A percentile compares a stretch with the other conserved stretches of the same genome.
These are phyloP conservation scores for Masticophis lateralis DNA, from an alignment of 2,797 vertebrate species.

Conservation along the genomic window DNA sequence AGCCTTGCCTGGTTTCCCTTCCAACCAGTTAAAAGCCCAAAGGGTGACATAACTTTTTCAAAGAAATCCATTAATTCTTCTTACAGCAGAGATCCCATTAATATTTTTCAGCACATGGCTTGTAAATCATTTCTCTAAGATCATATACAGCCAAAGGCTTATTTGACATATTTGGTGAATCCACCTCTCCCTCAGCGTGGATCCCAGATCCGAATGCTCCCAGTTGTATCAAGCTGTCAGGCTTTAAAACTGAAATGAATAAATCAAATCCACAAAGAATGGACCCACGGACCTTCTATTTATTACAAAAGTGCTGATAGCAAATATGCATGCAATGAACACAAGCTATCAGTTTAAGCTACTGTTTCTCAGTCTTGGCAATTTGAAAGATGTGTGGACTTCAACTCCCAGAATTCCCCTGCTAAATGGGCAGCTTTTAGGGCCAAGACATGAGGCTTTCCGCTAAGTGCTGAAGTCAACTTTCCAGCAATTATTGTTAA, in stretches of 20 bases:
- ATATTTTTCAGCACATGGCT: background rate
- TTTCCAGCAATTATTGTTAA: background rate
- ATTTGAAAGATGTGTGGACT: background rate
- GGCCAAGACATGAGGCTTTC: background rate
- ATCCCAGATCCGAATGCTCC: slow-evolving; percentile 40
- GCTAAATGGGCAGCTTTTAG: background rate
- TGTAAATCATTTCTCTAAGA: background rate
- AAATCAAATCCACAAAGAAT: slow-evolving; percentile 43
- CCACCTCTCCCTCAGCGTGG: slow-evolving; percentile 33
- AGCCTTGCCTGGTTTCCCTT: background rate
- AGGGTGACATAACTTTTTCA: background rate
- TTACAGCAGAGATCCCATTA: background rate
- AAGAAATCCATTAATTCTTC: background rate
- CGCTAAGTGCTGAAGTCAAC: background rate
- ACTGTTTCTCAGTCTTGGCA: background rate
- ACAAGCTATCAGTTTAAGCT: slow-evolving; percentile 62
- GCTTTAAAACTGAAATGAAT: slow-evolving; percentile 61
- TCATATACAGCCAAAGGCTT: background rate
- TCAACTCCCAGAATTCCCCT: background rate
- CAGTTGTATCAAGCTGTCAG: slow-evolving; percentile 43
- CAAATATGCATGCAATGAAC: slow-evolving; percentile 51
- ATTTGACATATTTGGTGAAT: slow-evolving; percentile 43
- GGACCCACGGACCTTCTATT: slow-evolving; percentile 62
- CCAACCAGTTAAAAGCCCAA: background rate
- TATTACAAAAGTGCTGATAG: slow-evolving; percentile 68